Evolutionary conservation across 2,113 vertebrate genomes (phyloP), one percentile per base, ranked within the genome.

Genomic region (Odontophorus gujanensis): DNA sequence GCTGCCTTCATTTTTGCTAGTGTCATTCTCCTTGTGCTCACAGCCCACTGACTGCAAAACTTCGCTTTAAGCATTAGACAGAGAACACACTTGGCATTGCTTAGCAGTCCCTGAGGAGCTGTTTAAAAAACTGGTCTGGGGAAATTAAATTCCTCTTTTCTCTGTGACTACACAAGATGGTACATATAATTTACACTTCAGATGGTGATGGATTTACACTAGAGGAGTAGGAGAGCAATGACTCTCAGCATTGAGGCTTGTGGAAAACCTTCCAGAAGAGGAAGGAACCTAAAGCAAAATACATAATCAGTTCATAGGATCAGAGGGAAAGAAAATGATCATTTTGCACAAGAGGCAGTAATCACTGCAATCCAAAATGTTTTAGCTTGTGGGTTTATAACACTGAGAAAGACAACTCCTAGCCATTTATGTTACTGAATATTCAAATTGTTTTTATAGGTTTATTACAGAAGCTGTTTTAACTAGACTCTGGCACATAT

Each of bases 71-170:
- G 32, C 55, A 40, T 47, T 40, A 89, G 61, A 81, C 42, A 77
- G 62, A 81, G 48, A 81, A 85, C 9, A 57, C 0, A 3, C 77
- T 71, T 67, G 71, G 78, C 40, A 76, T 7, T 2, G 1, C 43
- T 85, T 50, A 87, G 32, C 36, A 80, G 59, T 47, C 66, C 83
- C 62, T 74, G 61, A 86, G 57, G 55, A 24, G 76, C 12, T 65
- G 25, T 57, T 13, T 32, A 26, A 82, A 78, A 84, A 91, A 21
- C 2, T 79, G 7, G 36, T 87, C 68, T 40, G 26, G 63, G 19
- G 67, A 80, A 94, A 87, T 65, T 24, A 89, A 91, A 85, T 82
- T 91, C 25, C 32, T 65, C 26, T 89, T 72, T 77, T 68, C 40
- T 69, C 53, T 53, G 26, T 87, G 55, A 36, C 62, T 87, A 14